A percentile compares a stretch with the other conserved stretches of the same genome.
Evolutionary conservation across 1,140 invertebrate genomes (phyloP).

Genomic region (Physella acuta): DNA sequence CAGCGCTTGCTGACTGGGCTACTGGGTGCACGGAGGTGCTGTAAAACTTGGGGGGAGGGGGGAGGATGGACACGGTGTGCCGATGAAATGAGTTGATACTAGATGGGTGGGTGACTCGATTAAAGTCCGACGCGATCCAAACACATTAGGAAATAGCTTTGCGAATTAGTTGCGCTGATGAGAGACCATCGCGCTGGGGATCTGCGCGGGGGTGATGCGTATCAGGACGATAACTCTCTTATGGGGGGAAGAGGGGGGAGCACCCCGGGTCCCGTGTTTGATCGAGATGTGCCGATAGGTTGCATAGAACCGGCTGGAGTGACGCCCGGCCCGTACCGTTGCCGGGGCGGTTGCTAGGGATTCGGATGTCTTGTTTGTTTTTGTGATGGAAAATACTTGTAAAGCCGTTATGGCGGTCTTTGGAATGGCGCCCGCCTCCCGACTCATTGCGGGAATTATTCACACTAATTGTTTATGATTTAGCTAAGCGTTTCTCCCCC

Average conservation of each 20-base stretch:
- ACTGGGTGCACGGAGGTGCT: not conserved
- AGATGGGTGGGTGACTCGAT: constrained; percentile 18
- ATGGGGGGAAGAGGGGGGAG: too few species aligned
- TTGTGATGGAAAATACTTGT: constrained; percentile 7
- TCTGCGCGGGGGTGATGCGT: too few species aligned
- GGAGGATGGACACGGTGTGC: not conserved
- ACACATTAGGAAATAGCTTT: constrained; percentile 27
- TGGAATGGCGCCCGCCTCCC: not conserved
- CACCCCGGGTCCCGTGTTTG: too few species aligned
- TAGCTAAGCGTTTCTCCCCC: not conserved
- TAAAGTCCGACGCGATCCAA: constrained; percentile 3
- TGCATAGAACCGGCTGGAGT: too few species aligned
- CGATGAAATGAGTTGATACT: constrained; percentile 21
- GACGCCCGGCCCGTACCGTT: too few species aligned
- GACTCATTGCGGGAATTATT: not conserved
- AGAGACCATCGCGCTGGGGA: constrained; percentile 1
- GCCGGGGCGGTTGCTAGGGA: not conserved
- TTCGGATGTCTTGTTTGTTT: not conserved
- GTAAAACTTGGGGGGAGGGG: not conserved
- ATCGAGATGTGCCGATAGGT: too few species aligned
- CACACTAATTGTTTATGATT: constrained; percentile 6
- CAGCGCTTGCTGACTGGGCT: not conserved
- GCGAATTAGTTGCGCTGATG: constrained; percentile 20
- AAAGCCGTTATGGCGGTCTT: not conserved
- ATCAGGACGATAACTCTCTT: too few species aligned